Evolutionary conservation across 2,888 invertebrate genomes (phyloP).

Genomic region (Chirona hameri): DNA sequence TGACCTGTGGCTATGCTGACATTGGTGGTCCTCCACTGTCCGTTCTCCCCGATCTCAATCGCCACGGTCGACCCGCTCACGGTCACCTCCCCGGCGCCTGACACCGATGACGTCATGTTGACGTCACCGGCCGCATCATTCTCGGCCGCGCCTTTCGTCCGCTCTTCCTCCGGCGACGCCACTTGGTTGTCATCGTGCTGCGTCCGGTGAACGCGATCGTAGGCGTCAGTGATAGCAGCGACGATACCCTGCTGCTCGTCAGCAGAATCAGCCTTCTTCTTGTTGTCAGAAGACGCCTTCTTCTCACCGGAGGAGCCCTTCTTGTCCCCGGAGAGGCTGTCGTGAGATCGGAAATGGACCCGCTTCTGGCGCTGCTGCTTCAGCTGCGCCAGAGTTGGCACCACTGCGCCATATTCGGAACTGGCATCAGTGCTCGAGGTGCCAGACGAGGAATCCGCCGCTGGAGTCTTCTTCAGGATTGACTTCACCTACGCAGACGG

Average conservation of each 20-base stretch:
- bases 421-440: slow-evolving; percentile 40
- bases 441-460: slow-evolving; percentile 40
- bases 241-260: neutral
- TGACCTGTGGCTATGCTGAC: slow-evolving; percentile 23
- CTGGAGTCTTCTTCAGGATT: slow-evolving; percentile 54
- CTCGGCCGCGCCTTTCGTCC: neutral
- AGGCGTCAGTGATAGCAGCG: neutral
- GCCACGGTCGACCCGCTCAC: slow-evolving; percentile 23
- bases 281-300: neutral
- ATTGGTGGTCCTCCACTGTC: neutral
- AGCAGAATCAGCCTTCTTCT: neutral
- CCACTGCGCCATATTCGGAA: slow-evolving; percentile 57
- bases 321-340: slow-evolving; percentile 5
- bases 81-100: neutral
- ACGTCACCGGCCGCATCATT: neutral
- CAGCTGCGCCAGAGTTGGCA: slow-evolving; percentile 52
- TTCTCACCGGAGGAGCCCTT: neutral
- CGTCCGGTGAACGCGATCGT: neutral
- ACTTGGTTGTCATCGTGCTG: neutral
- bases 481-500: slow-evolving; percentile 49
- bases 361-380: slow-evolving; percentile 46
- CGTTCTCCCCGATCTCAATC: slow-evolving; percentile 23
- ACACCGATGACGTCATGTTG: neutral
- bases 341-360: slow-evolving; percentile 45
- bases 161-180: neutral